A percentile compares a stretch with the other conserved stretches of the same genome.
phyloP scores from a whole-genome alignment of 2,113 vertebrate species.

The Scomber scombrus region DNA sequence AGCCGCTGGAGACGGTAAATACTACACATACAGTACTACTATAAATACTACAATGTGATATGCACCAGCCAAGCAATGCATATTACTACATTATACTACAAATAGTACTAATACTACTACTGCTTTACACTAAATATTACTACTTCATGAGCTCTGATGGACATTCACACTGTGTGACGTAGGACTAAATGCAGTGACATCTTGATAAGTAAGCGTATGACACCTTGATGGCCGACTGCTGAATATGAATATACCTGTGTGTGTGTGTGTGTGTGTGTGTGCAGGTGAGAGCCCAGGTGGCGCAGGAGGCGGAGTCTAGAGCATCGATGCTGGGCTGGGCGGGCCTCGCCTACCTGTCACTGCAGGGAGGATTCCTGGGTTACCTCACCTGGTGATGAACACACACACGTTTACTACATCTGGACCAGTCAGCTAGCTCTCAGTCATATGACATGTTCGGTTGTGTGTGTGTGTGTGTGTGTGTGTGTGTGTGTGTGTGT shows the following conservation, averaged over 20 bases:
- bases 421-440: neutral
- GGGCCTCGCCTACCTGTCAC: conserved; percentile 63
- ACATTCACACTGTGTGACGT: too few relatives aligned
- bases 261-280: neutral
- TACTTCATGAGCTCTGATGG: too few relatives aligned
- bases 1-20: conserved; percentile 86
- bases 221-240: too few relatives aligned
- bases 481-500: conserved; percentile 11
- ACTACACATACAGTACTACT: neutral
- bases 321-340: conserved; percentile 47
- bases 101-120: too few relatives aligned
- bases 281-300: conserved; percentile 31
- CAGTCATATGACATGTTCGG: too few relatives aligned
- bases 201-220: too few relatives aligned
- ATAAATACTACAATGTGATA: neutral
- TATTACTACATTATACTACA: neutral
- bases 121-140: too few relatives aligned
- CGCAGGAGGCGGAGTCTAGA: conserved; percentile 25
- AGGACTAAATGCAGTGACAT: too few relatives aligned
- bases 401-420: neutral
- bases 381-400: conserved; percentile 61
- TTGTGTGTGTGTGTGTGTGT: conserved; percentile 10
- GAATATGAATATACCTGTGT: too few relatives aligned
- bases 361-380: conserved; percentile 66
- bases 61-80: too few relatives aligned